Evolutionary conservation across 1,140 invertebrate genomes (phyloP), one percentile per base, ranked within the genome.

Genomic region (Calliopsis andreniformis): DNA sequence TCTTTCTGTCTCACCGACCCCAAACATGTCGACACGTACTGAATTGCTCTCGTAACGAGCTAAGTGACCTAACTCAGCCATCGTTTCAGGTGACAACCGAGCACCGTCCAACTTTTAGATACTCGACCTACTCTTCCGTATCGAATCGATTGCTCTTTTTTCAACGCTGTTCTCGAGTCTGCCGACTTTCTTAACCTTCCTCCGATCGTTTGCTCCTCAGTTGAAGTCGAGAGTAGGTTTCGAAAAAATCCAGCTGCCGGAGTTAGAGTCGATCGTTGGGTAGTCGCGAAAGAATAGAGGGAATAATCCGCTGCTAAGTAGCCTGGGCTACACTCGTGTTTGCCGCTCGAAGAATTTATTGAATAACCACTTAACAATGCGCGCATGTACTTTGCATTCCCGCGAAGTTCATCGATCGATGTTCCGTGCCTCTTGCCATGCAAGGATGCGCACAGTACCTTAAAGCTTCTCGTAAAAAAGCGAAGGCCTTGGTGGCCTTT

Each of bases 401-500:
- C 43, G 49, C 45, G 49, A 77, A 81, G 61, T 77, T 82, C 76
- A 68, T 72, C 66, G 56, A 77, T 82, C 80, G 61, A 71, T 71
- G 79, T 23, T 47, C 35, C 78, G 39, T 56, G 66, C 58, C 63
- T 55, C 18, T 70, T 20, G 53, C 47, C 72, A 70, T 68, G 67
- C 62, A 61, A 71, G 67, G 66, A 58, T 82, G 73, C 61, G 30
- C 67, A 35, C 43, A 59, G 47, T 78, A 43, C 58, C 67, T 81
- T 55, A 51, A 53, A 55, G 59, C 76, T 70, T 72, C 25, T 63
- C 69, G 23, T 47, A 25, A 16, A 10, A 23, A 25, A 43, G 3
- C 32, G 51, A 78, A 78, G 61, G 79, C 49, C 66, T 79, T 12
- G 68, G 25, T 56, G 64, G 47, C 61, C 42, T 61, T 78, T 77